A percentile compares a stretch with the other conserved stretches of the same genome.
phyloP scores from a whole-genome alignment of 2,888 invertebrate species.

The Gisinianus flammeolus region DNA sequence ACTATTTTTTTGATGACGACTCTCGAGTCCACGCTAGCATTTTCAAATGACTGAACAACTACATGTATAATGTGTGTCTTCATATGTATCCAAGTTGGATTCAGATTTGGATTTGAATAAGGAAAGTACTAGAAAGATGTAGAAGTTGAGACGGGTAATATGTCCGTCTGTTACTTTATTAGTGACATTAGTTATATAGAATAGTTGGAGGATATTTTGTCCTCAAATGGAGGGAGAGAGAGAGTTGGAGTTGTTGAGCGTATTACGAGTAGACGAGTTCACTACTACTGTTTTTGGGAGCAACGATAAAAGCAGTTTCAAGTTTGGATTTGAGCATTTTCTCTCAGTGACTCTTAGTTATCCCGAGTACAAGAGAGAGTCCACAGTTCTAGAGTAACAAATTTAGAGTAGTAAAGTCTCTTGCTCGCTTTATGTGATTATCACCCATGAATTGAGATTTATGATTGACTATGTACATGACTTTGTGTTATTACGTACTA shows the following conservation, averaged over 20 bases:
- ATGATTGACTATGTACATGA: conserved; percentile 15
- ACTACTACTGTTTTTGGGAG: too few species aligned
- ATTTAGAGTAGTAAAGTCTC: neutral
- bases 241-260: neutral
- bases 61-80: neutral
- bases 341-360: too few species aligned
- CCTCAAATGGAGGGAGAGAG: neutral
- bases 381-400: neutral
- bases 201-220: neutral
- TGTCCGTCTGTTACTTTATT: conserved; percentile 15
- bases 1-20: too few species aligned
- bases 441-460: conserved; percentile 19
- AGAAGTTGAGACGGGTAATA: neutral
- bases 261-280: too few species aligned
- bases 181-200: neutral
- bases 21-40: too few species aligned
- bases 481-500: too few species aligned
- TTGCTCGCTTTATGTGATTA: conserved; percentile 14
- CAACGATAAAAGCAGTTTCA: too few species aligned
- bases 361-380: too few species aligned
- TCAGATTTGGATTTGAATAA: neutral
- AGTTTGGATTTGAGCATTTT: too few species aligned
- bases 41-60: too few species aligned
- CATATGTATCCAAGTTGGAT: neutral
- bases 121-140: neutral